Base-by-base conservation (phyloP, 2,113 vertebrate genomes). In the Sapajus apella region DNA sequence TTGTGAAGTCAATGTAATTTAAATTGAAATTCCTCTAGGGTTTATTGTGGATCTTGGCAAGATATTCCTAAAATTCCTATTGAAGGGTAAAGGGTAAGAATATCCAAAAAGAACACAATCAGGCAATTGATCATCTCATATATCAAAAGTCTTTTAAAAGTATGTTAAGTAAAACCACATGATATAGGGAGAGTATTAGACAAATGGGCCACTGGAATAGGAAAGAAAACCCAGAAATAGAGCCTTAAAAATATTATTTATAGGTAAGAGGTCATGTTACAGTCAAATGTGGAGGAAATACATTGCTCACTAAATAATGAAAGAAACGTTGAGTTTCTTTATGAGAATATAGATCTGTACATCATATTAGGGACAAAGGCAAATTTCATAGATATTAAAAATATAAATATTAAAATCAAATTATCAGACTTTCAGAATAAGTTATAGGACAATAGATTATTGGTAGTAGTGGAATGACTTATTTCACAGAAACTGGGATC, bases 321-420 rank as follows among this genome's bases (percentile, higher is more conserved):
- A 90, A 94, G 40, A 7, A 85, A 96, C n/a, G 73, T 73, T 52
- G 64, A 47, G 81, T 83, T 97, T 94, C 40, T 91, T 80, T 73
- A 66, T 25, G 25, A 45, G 86, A 94, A 91, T 83, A n/a, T 61
- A 95, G n/a, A 83, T 92, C 5, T 50, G 40, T 93, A 14, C 40
- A 18, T 35, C 45, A 82, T 73, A 75, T 8, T 8, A 47, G 18
- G 2, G 47, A 30, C 18, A 61, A 76, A 86, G 83, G 84, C 45
- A 64, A 91, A 68, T 40, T 52, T 40, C 23, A 81, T 4, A 58
- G 64, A 58, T 91, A 75, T 72, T 79, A 43, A 55, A 89, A 77
- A 4, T 35, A 13, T 83, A 76, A 94, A 76, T 73, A 91, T 58
- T 92, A 45, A 83, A 89, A 84, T 80, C 16, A 84, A 87, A 27